phyloP scores from a whole-genome alignment of 2,113 vertebrate species.

The Quiscalus mexicanus region DNA sequence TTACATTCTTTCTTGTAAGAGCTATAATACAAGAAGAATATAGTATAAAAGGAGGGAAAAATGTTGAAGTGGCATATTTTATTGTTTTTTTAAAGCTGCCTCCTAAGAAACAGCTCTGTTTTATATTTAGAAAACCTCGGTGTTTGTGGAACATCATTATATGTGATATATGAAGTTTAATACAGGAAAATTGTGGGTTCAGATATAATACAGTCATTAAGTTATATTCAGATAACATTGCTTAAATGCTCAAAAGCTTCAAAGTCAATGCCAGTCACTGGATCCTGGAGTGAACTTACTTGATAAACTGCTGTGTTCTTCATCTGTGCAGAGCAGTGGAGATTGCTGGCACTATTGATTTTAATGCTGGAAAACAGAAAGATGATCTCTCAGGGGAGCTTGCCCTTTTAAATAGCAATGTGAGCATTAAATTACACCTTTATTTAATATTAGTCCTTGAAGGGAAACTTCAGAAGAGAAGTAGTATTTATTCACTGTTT shows the following conservation, averaged over 20 bases:
- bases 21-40: background rate
- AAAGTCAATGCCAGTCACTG: conserved; percentile 9
- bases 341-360: background rate
- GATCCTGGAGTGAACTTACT: background rate
- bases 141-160: background rate
- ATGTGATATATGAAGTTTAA: background rate
- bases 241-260: background rate
- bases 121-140: background rate
- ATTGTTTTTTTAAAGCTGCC: background rate
- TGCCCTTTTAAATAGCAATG: background rate
- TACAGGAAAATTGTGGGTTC: conserved; percentile 7
- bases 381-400: background rate
- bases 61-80: background rate
- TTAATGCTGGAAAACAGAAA: background rate
- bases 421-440: background rate
- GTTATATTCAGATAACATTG: background rate
- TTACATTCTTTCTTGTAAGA: background rate
- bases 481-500: background rate
- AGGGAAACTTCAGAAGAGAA: background rate
- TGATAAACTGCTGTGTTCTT: conserved; percentile 22
- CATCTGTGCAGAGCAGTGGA: background rate
- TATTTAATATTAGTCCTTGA: conserved; percentile 8
- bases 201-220: background rate
- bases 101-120: background rate
- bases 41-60: background rate